Evolutionary conservation across 2,888 invertebrate species (phyloP), one percentile per base, ranked within the genome.

Genomic region (Gerosis bhagava): DNA sequence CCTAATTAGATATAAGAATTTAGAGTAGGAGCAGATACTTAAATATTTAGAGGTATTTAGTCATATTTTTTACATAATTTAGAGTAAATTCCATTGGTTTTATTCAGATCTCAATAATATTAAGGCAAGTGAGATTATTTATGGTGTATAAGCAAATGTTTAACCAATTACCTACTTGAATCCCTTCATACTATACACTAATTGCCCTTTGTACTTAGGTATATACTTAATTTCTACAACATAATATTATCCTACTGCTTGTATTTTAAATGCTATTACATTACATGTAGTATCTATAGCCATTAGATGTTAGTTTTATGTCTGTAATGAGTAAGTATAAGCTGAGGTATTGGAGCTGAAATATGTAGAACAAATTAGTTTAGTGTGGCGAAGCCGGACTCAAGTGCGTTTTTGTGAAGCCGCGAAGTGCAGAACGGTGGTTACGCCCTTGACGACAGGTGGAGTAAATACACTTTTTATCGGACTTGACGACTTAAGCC

Each of bases 361-460:
- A 26, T 12, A 44, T n/a, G n/a, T n/a, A n/a, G 28, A 26, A 8
- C 13, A 28, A 21, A 40, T 40, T 39, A 28, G 10, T 21, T 40
- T 40, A 35, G 19, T 3, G 13, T 15, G 11, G 40, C 15, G 35
- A 35, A 28, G 35, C 35, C 35, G 11, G 35, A 43, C 28, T 26
- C 26, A 22, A 25, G 26, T 43, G 34, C n/a, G n/a, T 43, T 28
- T 35, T 21, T 35, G 22, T 43, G 43, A 43, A 43, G 43, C 43
- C 43, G 28, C 35, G 21, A 15, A 35, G 43, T 43, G 43, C 43
- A 43, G 28, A 34, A 35, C 35, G 34, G 26, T 13, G 15, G 19
- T 5, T 12, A 10, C 16, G 35, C 43, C 43, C 43, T 43, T 43
- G 43, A 28, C 35, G 43, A 43, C 26, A 24, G 25, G 17, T 28